These are phyloP conservation scores for Panulirus ornatus DNA, from an alignment of 1,140 invertebrate genomes.

Conservation along the genomic window DNA sequence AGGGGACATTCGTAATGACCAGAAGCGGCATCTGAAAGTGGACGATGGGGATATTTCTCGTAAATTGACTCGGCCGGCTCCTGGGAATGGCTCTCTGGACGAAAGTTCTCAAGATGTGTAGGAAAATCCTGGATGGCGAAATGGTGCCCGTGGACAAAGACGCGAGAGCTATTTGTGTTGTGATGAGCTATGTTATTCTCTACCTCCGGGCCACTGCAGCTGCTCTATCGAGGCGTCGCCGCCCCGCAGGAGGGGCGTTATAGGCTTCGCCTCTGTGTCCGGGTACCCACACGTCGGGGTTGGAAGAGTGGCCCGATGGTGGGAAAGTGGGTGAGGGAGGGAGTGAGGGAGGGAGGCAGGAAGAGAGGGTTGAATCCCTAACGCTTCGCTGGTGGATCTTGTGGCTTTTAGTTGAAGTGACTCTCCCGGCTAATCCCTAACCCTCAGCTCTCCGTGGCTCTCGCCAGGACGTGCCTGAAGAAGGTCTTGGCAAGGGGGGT, in stretches of 20 bases:
- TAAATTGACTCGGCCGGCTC: neutral
- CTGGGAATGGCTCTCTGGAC: neutral
- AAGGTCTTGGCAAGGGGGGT: constrained; percentile 20
- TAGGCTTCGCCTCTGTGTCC: too few species aligned
- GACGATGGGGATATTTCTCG: neutral
- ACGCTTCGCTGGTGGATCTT: constrained; percentile 9
- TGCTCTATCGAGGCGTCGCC: neutral
- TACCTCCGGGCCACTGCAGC: neutral
- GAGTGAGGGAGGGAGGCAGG: neutral
- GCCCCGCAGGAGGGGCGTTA: neutral
- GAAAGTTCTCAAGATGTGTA: constrained; percentile 8
- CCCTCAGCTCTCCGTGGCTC: constrained; percentile 16
- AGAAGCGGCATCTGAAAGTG: constrained; percentile 7
- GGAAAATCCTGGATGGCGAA: neutral
- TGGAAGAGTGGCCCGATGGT: neutral
- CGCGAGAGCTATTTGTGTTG: neutral
- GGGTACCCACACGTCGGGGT: neutral
- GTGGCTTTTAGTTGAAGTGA: constrained; percentile 59
- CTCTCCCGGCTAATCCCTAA: constrained; percentile 31
- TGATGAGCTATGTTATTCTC: neutral
- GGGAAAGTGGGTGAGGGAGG: neutral
- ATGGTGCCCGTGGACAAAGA: neutral
- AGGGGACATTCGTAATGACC: constrained; percentile 1
- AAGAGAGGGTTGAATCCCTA: neutral
- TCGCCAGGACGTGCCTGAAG: constrained; percentile 31